Evolutionary conservation across 2,888 invertebrate genomes (phyloP), one percentile per base, ranked within the genome.

Genomic region (Aricia artaxerxes): DNA sequence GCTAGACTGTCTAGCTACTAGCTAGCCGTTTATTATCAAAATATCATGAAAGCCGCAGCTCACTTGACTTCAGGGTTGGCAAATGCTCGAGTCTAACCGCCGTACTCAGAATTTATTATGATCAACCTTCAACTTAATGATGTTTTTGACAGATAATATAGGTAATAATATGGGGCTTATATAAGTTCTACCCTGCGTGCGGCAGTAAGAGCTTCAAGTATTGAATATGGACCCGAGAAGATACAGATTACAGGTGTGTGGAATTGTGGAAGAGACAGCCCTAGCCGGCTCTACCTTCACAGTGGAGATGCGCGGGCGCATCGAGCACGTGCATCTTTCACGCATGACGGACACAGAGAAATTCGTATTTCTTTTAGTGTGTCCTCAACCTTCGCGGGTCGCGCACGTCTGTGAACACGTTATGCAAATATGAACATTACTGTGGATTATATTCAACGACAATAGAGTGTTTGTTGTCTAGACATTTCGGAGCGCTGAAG

Each of bases 361-460:
- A 92, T 91, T 92, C 89, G 91, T 89, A 89, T 91, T 91, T 92
- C 89, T 89, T 90, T 92, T 89, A 94, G 94, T 94, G 89, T 88
- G 90, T 89, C 87, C 87, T 85, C 87, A 88, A 89, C 88, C 91
- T 87, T 88, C 89, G 89, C 87, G 90, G 87, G 83, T 83, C 82
- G 84, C 89, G 92, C 90, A 91, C 93, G 92, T 88, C 88, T 85
- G 80, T 82, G 83, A 82, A 82, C 83, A 83, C 88, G 88, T 87
- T 82, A 87, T 87, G 91, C 92, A 90, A 91, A 87, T 89, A 91
- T 90, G 91, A 90, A 88, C 78, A 82, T 69, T 79, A 53, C 44
- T 61, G 49, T 79, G 79, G 61, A 79, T 75, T 60, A 75, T 44
- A 44, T 64, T 75, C 75, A 64, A 31, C 40, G 60, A 44, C 57